A percentile compares a stretch with the other conserved stretches of the same genome.
Conservation (phyloP, 2,113 vertebrate genomes). For the Elachura formosa region DNA sequence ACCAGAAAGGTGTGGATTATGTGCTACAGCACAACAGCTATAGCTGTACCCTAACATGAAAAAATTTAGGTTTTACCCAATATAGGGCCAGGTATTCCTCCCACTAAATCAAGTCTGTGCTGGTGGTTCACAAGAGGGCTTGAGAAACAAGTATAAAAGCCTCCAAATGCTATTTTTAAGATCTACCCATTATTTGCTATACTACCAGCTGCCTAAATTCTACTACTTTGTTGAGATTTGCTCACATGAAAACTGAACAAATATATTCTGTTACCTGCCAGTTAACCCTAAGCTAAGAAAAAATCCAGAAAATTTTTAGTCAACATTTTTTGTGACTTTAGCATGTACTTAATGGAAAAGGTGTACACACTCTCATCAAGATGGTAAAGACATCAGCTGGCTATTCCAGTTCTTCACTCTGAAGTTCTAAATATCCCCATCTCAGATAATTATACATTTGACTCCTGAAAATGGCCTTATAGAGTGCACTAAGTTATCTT, state of each 20-base stretch:
- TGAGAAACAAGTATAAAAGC: not conserved
- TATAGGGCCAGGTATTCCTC: not conserved
- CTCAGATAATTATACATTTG: not conserved
- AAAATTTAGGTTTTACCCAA: not conserved
- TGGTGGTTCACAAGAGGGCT: not conserved
- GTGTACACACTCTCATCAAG: not conserved
- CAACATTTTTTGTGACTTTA: not conserved
- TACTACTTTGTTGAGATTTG: not conserved
- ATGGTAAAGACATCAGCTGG: not conserved
- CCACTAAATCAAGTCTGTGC: not conserved
- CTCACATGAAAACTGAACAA: not conserved
- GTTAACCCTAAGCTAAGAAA: not conserved
- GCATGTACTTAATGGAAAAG: not conserved
- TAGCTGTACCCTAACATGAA: not conserved
- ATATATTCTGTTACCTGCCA: not conserved
- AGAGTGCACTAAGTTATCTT: not conserved
- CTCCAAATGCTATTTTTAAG: not conserved
- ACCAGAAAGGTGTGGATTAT: not conserved
- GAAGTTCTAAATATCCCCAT: not conserved
- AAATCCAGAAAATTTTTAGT: not conserved
- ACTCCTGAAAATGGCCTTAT: not conserved
- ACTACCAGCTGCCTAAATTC: not conserved
- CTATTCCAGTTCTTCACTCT: not conserved
- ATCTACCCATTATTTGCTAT: not conserved
- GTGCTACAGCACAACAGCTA: not conserved